These are phyloP conservation scores for Helleia helle DNA, from an alignment of 2,888 invertebrate genomes.

Conservation along the genomic window DNA sequence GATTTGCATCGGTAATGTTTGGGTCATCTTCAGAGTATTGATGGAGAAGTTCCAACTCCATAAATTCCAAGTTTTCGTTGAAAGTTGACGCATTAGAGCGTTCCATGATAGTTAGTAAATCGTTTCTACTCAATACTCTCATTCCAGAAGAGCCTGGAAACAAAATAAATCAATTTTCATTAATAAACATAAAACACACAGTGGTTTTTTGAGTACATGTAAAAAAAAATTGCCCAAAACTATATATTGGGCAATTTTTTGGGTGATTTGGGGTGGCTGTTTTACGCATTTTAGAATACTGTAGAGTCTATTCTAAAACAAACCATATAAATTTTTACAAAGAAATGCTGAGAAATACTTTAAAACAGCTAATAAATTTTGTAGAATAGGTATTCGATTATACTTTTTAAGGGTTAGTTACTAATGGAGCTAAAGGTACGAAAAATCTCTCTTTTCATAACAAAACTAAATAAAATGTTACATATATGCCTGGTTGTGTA, in stretches of 20 bases:
- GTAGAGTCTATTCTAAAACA: neutral
- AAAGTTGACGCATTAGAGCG: neutral
- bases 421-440: neutral
- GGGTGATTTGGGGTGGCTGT: conserved; percentile 1
- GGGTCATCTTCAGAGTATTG: neutral
- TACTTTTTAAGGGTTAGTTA: neutral
- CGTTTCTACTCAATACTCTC: neutral
- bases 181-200: too few species aligned
- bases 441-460: neutral
- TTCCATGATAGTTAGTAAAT: neutral
- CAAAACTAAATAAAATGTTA: neutral
- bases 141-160: neutral
- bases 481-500: neutral
- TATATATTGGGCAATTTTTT: too few species aligned
- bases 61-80: neutral
- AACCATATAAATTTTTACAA: neutral
- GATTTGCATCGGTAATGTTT: neutral
- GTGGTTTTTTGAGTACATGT: too few species aligned
- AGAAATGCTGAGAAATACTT: too few species aligned
- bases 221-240: neutral
- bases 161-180: neutral
- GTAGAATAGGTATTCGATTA: too few species aligned
- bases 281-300: neutral
- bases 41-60: neutral
- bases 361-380: too few species aligned